A percentile compares a stretch with the other conserved stretches of the same genome.
These are phyloP conservation scores for Chamaea fasciata DNA, from an alignment of 2,113 vertebrate genomes.

Conservation along the genomic window DNA sequence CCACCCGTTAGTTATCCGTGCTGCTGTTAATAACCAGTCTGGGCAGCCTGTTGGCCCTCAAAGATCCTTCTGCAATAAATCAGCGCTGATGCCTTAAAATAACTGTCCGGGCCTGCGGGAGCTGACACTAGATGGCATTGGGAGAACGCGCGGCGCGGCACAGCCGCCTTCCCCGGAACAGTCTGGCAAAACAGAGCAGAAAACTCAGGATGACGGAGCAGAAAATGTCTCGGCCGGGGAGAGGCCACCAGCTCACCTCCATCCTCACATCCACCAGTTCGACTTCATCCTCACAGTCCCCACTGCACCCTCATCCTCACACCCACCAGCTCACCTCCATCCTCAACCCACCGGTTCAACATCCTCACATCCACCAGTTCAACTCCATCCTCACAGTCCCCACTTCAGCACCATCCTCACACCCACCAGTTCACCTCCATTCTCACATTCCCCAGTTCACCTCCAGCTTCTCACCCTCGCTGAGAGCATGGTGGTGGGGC, in stretches of 20 bases:
- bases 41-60: neutral
- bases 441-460: neutral
- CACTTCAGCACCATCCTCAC: neutral
- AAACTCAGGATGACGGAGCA: slow-evolving; percentile 65
- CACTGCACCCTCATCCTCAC: neutral
- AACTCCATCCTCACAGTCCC: neutral
- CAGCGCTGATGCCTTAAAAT: neutral
- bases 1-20: neutral
- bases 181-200: neutral
- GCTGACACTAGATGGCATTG: slow-evolving; percentile 58
- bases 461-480: neutral
- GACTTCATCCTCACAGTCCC: neutral
- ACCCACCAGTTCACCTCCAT: accelerated
- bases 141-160: neutral
- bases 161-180: neutral
- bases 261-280: neutral
- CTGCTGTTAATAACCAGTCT: neutral
- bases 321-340: neutral
- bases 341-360: neutral
- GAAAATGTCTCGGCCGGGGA: slow-evolving; percentile 24
- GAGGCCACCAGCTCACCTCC: neutral
- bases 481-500: accelerated
- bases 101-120: accelerated
- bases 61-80: slow-evolving; percentile 16
- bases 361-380: neutral